Percentiles rank a stretch among this genome's conserved stretches.
These are phyloP conservation scores for Anastatus disparis DNA, from an alignment of 1,140 invertebrate species.

Conservation along the genomic window DNA sequence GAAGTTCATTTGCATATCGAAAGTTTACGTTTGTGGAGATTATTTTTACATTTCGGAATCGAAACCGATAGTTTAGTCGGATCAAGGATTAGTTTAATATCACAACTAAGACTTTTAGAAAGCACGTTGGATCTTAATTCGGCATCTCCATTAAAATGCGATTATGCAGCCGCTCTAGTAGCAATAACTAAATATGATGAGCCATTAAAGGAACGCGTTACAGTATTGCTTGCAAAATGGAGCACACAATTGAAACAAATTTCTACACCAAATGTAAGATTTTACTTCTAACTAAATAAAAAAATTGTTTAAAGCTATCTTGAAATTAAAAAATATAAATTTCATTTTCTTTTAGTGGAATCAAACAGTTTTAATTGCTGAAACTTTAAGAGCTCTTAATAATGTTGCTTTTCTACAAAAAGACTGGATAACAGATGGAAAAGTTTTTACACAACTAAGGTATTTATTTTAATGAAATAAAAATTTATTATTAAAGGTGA, in stretches of 20 bases:
- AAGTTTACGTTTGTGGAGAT: conserved; percentile 58
- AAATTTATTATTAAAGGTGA: not conserved
- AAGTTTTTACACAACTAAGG: conserved; percentile 54
- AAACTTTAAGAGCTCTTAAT: conserved; percentile 48
- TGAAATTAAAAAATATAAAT: no score
- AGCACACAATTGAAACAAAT: conserved; percentile 55
- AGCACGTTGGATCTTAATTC: conserved; percentile 54
- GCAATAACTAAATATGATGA: conserved; percentile 47
- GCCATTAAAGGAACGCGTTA: conserved; percentile 47
- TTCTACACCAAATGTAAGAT: conserved; percentile 52
- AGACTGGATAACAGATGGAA: conserved; percentile 48
- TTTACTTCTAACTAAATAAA: not conserved
- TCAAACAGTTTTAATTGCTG: conserved; percentile 54
- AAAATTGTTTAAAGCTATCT: no score
- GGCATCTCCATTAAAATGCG: conserved; percentile 55
- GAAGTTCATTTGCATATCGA: conserved; percentile 54
- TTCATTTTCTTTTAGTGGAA: conserved; percentile 52
- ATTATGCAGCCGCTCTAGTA: conserved; percentile 58
- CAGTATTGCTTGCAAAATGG: conserved; percentile 57
- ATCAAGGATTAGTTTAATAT: conserved; percentile 48
- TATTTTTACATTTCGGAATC: conserved; percentile 51
- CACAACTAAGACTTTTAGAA: conserved; percentile 54
- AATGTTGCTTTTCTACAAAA: conserved; percentile 48
- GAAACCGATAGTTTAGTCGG: conserved; percentile 54
- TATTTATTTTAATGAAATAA: conserved; percentile 41